phyloP scores from a whole-genome alignment of 2,888 invertebrate species.

The Archips xylosteana region DNA sequence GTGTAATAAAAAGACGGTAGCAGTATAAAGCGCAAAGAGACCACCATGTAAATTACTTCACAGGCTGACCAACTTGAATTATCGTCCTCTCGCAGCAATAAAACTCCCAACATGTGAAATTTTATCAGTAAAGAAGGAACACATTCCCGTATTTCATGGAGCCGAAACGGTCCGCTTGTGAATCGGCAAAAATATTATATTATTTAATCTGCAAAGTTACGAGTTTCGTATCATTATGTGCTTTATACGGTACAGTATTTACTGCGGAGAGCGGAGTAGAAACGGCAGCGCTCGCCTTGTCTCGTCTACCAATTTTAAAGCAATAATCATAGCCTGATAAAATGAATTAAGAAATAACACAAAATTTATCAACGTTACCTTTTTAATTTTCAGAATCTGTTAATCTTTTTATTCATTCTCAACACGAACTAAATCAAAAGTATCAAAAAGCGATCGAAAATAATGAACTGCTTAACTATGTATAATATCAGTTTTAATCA shows the following conservation, averaged over 20 bases:
- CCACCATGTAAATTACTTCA: constrained; percentile 81
- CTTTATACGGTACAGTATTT: constrained; percentile 70
- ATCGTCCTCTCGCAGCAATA: constrained; percentile 76
- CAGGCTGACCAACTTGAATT: constrained; percentile 73
- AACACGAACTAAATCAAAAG: not conserved
- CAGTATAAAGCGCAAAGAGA: constrained; percentile 68
- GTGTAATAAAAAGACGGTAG: constrained; percentile 63
- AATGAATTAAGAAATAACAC: not conserved
- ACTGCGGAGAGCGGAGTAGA: constrained; percentile 66
- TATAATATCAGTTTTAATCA: constrained; percentile 25
- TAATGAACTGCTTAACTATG: not conserved
- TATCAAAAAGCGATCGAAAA: not conserved
- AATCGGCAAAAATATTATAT: constrained; percentile 77
- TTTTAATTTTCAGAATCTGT: not conserved
- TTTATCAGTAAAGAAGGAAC: constrained; percentile 79
- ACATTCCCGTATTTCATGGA: constrained; percentile 82
- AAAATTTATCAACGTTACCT: not conserved
- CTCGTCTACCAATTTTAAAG: constrained; percentile 10
- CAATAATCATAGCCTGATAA: not conserved
- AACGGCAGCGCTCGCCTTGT: constrained; percentile 55
- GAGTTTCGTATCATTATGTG: constrained; percentile 69
- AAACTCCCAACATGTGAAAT: constrained; percentile 75
- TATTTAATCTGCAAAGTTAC: constrained; percentile 72
- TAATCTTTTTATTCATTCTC: not conserved
- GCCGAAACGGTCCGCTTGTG: constrained; percentile 68